Conservation (phyloP, 2,797 vertebrate species). For the Enteromius radiatus region DNA sequence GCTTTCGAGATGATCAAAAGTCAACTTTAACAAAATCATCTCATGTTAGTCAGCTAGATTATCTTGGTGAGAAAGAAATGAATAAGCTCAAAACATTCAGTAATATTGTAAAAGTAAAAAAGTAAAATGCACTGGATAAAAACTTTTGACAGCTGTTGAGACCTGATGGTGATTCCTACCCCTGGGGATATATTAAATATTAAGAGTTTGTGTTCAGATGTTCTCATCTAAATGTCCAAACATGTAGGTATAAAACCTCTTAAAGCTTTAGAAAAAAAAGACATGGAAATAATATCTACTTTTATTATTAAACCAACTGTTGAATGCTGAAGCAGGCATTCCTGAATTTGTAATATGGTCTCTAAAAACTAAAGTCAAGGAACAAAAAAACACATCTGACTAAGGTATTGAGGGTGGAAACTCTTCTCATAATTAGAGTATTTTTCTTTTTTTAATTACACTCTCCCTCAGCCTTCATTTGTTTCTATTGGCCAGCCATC, state of each 20-base stretch:
- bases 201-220: not conserved
- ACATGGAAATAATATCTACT: not conserved
- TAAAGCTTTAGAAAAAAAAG: not conserved
- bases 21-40: not conserved
- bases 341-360: not conserved
- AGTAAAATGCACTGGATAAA: not conserved
- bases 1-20: not conserved
- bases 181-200: too few species aligned
- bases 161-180: not conserved
- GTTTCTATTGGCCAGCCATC: conserved; percentile 66
- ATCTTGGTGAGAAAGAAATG: not conserved
- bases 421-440: conserved; percentile 21
- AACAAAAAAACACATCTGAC: conserved; percentile 4
- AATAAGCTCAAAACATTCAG: not conserved
- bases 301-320: not conserved
- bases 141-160: not conserved
- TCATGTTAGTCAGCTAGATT: not conserved
- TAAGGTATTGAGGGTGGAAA: not conserved
- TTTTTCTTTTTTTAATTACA: conserved; percentile 1
- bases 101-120: too few species aligned
- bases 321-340: not conserved
- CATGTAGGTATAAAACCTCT: not conserved
- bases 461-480: conserved; percentile 37
- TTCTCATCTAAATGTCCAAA: not conserved
- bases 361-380: not conserved